Conservation (phyloP, 2,888 invertebrate species). For the Steinernema hermaphroditum region DNA sequence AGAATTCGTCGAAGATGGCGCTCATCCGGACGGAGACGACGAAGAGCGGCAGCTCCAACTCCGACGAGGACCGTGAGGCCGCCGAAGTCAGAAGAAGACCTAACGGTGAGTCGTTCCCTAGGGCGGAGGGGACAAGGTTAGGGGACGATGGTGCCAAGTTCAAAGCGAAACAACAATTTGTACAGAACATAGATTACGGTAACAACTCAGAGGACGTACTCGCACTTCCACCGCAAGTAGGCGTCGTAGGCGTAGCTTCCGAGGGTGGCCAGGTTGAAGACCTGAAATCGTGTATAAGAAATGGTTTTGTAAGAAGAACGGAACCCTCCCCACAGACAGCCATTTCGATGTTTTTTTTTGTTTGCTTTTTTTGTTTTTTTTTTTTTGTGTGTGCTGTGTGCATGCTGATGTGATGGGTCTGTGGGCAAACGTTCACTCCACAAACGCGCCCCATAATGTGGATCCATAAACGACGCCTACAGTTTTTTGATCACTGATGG, state of each 20-base stretch:
- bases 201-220: background rate
- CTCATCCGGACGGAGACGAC: slow-evolving; percentile 11
- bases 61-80: slow-evolving; percentile 18
- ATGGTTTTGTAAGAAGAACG: too few species aligned
- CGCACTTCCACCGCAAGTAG: slow-evolving; percentile 22
- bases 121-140: too few species aligned
- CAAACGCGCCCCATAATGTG: too few species aligned
- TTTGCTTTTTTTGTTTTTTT: too few species aligned
- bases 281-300: background rate
- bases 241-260: slow-evolving; percentile 23
- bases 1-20: slow-evolving; percentile 19
- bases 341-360: too few species aligned
- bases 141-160: too few species aligned
- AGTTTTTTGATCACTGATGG: too few species aligned
- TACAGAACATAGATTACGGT: background rate
- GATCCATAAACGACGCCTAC: too few species aligned
- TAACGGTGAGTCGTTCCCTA: background rate
- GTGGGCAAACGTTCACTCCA: too few species aligned
- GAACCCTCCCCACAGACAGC: too few species aligned
- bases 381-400: too few species aligned
- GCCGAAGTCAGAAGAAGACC: slow-evolving; percentile 1
- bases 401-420: too few species aligned
- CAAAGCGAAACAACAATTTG: slow-evolving; percentile 26
- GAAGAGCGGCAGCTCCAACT: slow-evolving; percentile 17
- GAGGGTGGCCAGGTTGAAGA: background rate